Conservation (phyloP, 1,140 invertebrate species). For the Protaetia brevitarsis region DNA sequence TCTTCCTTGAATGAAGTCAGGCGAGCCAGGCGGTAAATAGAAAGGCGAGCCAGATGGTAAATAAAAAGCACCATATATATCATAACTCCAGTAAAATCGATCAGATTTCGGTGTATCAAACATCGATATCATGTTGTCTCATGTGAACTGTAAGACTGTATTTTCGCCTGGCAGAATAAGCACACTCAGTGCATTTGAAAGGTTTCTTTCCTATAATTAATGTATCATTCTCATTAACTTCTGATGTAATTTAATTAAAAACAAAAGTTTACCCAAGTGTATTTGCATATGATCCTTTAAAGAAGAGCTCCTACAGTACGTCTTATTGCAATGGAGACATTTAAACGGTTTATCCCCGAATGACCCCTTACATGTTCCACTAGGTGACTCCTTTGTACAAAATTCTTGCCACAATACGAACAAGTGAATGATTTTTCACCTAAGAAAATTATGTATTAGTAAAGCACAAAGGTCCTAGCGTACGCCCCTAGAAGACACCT, state of each 20-base stretch:
- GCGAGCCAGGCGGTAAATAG: too few relatives aligned
- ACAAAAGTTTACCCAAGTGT: constrained; percentile 35
- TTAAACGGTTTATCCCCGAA: constrained; percentile 43
- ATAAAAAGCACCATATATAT: too few relatives aligned
- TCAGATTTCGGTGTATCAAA: background rate
- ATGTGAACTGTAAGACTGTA: constrained; percentile 28
- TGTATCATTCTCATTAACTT: too few relatives aligned
- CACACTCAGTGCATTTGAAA: constrained; percentile 27
- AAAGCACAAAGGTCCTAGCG: too few relatives aligned
- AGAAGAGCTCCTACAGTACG: constrained; percentile 40
- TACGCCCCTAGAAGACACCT: too few relatives aligned
- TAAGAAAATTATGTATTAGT: too few relatives aligned
- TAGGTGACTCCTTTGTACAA: constrained; percentile 42
- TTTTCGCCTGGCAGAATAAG: constrained; percentile 29
- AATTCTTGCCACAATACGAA: constrained; percentile 39
- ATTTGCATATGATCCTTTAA: constrained; percentile 41
- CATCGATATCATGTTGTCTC: constrained; percentile 19
- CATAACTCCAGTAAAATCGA: too few relatives aligned
- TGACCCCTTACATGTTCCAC: constrained; percentile 44
- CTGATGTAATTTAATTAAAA: too few relatives aligned
- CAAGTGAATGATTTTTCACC: constrained; percentile 43
- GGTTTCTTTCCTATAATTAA: constrained; percentile 25
- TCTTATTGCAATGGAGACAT: constrained; percentile 40
- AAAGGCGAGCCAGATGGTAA: too few relatives aligned
- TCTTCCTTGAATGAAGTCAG: too few relatives aligned